Base-by-base conservation (phyloP, 2,888 invertebrate genomes). In the Tupiocoris notatus region DNA sequence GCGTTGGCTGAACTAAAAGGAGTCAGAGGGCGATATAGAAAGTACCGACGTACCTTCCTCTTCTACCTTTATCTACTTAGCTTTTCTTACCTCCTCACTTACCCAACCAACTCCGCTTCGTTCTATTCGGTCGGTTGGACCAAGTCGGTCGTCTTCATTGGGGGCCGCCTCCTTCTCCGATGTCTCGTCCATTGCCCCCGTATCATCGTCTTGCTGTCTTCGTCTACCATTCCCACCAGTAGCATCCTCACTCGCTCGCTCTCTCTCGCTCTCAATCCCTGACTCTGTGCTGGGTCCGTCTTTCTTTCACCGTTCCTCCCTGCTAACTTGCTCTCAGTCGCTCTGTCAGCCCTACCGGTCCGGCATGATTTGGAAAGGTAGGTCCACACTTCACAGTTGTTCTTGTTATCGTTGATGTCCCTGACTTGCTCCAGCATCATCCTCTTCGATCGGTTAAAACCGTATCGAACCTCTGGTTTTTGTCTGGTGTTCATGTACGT, bases 341-440 rank as follows among this genome's bases (percentile, higher is more conserved):
- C 39, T 39, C 73, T 17, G 61, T 62, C 73, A 73, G 73, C 73
- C 73, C 73, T 61, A 73, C 73, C 65, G 75, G 67, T 71, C 73
- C 65, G 75, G 67, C 75, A 78, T 78, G 78, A 78, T 78, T 76
- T 78, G 78, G 78, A 78, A 78, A 78, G 78, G 78, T 78, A 75
- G 58, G 74, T 75, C 39, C 39, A 7, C 12, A 12, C 3, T 39
- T 39, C 6, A 7, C 39, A 39, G 39, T 39, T 39, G 39, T 7
- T 39, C 39, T 39, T 12, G 39, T 12, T 39, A 39, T 39, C 39
- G 39, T 39, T 12, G 39, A 39, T 39, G 39, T 39, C 39, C 39
- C 12, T 39, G 39, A 12, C 39, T 39, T 7, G 3, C 39, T 3
- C 12, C 39, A 39, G n/a, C n/a, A n/a, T n/a, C n/a, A n/a, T n/a